Conservation (phyloP, 2,888 invertebrate genomes). For the Pristionchus maxplancki region DNA sequence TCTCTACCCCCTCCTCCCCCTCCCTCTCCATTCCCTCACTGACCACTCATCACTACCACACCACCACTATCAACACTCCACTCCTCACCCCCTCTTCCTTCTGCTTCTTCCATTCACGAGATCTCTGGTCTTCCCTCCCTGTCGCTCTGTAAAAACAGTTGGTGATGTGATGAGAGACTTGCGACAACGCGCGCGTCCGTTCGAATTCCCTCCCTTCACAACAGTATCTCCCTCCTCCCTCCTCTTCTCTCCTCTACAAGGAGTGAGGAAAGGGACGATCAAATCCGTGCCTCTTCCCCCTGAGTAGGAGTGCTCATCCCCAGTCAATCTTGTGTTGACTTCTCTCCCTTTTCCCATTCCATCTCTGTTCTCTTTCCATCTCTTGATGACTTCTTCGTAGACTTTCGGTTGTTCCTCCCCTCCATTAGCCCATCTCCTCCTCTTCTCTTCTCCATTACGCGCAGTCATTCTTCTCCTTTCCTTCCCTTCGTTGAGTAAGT, state of each 20-base stretch:
- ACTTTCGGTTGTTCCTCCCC: neutral
- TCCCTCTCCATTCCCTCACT: neutral
- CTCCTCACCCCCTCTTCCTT: neutral
- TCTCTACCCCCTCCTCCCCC: neutral
- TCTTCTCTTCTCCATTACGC: neutral
- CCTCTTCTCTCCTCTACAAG: neutral
- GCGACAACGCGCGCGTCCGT: neutral
- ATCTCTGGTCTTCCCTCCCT: neutral
- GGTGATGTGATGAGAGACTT: neutral
- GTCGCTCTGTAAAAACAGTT: neutral
- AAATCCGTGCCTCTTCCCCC: neutral
- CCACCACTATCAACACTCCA: neutral
- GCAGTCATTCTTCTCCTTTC: neutral
- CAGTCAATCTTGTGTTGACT: constrained; percentile 36
- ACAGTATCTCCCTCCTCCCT: neutral
- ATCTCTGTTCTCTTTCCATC: neutral
- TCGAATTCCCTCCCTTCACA: neutral
- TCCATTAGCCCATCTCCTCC: constrained; percentile 7
- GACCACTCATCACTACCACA: neutral
- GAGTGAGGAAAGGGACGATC: neutral
- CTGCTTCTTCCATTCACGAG: neutral
- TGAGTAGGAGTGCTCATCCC: neutral
- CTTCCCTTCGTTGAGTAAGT: neutral
- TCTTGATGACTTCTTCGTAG: neutral
- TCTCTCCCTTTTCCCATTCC: constrained; percentile 2